Conservation (phyloP, 2,888 invertebrate species). For the Oasisia sp. region DNA sequence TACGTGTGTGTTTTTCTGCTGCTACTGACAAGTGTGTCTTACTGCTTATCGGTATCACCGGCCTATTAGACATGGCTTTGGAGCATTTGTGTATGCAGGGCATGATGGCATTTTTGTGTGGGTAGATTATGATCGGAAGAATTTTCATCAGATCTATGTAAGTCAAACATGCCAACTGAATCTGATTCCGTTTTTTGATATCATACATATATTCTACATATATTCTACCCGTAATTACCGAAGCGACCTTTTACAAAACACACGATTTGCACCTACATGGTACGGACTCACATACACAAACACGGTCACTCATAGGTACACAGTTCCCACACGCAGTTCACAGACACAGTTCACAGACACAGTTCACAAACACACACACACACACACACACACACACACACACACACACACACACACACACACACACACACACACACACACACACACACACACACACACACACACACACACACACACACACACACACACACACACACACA, state of each 20-base stretch:
- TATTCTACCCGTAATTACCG: too few relatives aligned
- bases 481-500: conserved; percentile 18
- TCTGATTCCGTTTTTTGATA: too few relatives aligned
- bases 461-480: conserved; percentile 20
- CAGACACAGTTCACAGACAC: background rate
- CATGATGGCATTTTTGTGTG: background rate
- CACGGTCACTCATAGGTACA: background rate
- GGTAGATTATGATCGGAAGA: too few relatives aligned
- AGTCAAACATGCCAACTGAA: too few relatives aligned
- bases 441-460: background rate
- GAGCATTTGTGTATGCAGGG: background rate
- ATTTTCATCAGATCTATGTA: too few relatives aligned
- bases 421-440: conserved; percentile 23
- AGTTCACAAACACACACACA: background rate
- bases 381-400: conserved; percentile 22
- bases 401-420: conserved; percentile 18
- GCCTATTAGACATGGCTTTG: background rate
- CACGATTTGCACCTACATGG: too few relatives aligned
- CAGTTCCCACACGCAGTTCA: background rate
- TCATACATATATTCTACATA: too few relatives aligned
- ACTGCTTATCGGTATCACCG: background rate
- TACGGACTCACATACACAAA: too few relatives aligned
- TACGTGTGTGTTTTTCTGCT: background rate
- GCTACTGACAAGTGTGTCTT: background rate
- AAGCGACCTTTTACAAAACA: too few relatives aligned